A percentile compares a stretch with the other conserved stretches of the same genome.
Evolutionary conservation across 2,888 invertebrate species (phyloP).

Genomic region (Bombylius discolor): DNA sequence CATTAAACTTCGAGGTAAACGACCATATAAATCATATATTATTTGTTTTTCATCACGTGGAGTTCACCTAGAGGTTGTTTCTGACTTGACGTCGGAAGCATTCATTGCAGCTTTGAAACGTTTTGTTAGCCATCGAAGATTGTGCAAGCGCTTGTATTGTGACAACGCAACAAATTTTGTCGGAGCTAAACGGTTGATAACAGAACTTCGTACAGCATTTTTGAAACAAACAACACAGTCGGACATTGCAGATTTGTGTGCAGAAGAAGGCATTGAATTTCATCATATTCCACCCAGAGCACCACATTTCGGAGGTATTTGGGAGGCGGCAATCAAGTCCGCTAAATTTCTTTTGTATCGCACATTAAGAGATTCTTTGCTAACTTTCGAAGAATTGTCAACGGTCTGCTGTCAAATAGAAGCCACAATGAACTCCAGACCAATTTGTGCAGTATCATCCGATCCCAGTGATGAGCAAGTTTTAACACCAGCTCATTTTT

Average conservation of each 20-base stretch:
- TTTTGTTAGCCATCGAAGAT: conserved; percentile 10
- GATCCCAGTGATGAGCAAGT: background rate
- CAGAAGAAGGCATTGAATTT: background rate
- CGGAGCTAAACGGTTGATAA: conserved; percentile 1
- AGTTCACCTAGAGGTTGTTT: conserved; percentile 14
- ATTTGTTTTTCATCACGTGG: conserved; percentile 10
- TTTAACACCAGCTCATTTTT: background rate
- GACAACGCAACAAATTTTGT: conserved; percentile 15
- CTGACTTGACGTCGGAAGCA: conserved; percentile 11
- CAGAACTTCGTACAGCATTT: no score
- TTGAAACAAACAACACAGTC: no score
- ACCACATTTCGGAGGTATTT: background rate
- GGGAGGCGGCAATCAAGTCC: background rate
- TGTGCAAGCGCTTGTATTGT: conserved; percentile 8
- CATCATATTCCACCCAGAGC: background rate
- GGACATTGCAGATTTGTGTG: background rate
- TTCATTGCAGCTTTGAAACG: conserved; percentile 15
- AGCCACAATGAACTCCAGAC: background rate
- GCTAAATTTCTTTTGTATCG: background rate
- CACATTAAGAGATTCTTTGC: background rate
- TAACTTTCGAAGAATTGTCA: background rate
- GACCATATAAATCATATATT: conserved; percentile 10
- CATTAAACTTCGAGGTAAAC: conserved; percentile 4
- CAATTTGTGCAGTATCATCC: background rate
- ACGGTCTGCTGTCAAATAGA: background rate